phyloP scores from a whole-genome alignment of 1,140 invertebrate species.

The Belonocnema kinseyi region DNA sequence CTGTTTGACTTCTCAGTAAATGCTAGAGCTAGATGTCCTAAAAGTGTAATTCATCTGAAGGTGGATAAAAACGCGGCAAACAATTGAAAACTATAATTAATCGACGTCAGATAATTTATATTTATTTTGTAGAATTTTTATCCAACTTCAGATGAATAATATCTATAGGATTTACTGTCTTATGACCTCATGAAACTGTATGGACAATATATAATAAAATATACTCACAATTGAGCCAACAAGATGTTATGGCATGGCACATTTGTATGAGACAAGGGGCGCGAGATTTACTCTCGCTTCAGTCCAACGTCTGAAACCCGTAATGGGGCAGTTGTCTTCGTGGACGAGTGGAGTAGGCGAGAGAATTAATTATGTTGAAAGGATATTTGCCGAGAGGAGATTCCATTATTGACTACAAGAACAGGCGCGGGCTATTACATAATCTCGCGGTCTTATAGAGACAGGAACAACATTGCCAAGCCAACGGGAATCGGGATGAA shows the following conservation, averaged over 20 bases:
- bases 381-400: conserved; percentile 19
- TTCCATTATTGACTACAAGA: conserved; percentile 25
- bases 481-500: not conserved
- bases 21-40: too few relatives aligned
- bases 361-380: conserved; percentile 26
- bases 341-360: conserved; percentile 27
- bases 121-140: too few relatives aligned
- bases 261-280: conserved; percentile 21
- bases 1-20: too few relatives aligned
- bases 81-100: too few relatives aligned
- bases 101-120: too few relatives aligned
- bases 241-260: not conserved
- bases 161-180: too few relatives aligned
- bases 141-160: too few relatives aligned
- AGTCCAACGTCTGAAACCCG: conserved; percentile 1
- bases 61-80: too few relatives aligned
- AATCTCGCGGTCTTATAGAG: conserved; percentile 17
- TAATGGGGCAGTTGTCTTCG: conserved; percentile 29
- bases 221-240: conserved; percentile 6
- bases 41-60: too few relatives aligned
- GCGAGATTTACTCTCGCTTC: conserved; percentile 27
- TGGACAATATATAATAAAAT: not conserved
- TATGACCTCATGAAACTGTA: too few relatives aligned
- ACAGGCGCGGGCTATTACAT: conserved; percentile 29
- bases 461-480: not conserved